Evolutionary conservation across 2,797 vertebrate genomes (phyloP), one percentile per base, ranked within the genome.

Genomic region (Gallinago solitaria): DNA sequence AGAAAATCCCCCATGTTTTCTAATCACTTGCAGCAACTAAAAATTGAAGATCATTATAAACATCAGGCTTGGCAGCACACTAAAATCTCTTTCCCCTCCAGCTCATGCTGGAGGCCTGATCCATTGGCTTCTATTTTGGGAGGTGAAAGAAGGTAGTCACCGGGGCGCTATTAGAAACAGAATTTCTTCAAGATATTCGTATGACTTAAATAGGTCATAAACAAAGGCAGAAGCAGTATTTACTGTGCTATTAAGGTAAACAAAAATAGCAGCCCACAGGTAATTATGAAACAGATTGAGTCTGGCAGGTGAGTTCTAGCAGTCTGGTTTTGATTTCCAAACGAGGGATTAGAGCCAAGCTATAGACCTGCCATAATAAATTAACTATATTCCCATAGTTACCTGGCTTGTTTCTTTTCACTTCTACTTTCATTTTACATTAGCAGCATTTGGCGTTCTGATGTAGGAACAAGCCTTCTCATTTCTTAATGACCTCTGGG

Each of bases 321-420:
- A 94, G 85, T 95, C 96, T 97, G 96, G 91, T 96, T 97, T 97
- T 96, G 90, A 97, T 97, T 97, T 97, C 70, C 75, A 96, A 96
- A 93, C 0, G 5, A 96, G 70, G 81, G 89, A 96, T 95, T 84
- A 89, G 43, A 90, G 91, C 96, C 96, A 95, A 88, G 79, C 50
- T 86, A 90, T 63, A 79, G 90, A 94, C 83, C 69, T 92, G 91
- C 71, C 95, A 95, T 53, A 94, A 95, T 95, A 94, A 96, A 92
- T 97, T 95, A 94, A 92, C 87, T 95, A 51, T 91, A 94, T 92
- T 96, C 78, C 56, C 61, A 79, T 81, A 64, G 24, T 90, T 89
- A 89, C 17, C 93, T 92, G 47, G 61, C 39, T 94, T 83, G 78
- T 83, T 96, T 91, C 95, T 96, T 89, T 95, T 97, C 96, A 96